Percentiles rank a stretch among this genome's conserved stretches.
phyloP scores from a whole-genome alignment of 2,113 vertebrate species.

The Phaetusa simplex region DNA sequence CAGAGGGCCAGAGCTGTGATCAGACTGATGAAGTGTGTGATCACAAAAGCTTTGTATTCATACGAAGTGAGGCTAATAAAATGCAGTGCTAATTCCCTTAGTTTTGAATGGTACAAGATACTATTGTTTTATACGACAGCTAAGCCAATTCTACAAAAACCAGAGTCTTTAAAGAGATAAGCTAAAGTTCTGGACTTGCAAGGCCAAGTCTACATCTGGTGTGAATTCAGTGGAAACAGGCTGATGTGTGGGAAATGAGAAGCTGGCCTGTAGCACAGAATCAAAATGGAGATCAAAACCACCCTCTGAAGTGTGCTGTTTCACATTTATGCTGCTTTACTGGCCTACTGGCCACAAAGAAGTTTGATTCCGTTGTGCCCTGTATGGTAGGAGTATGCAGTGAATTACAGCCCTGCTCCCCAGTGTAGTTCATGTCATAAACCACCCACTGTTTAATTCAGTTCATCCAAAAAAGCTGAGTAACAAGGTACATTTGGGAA shows the following conservation, averaged over 20 bases:
- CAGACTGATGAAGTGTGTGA: background rate
- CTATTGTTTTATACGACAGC: background rate
- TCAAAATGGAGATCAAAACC: background rate
- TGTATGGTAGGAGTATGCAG: background rate
- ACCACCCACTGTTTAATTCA: background rate
- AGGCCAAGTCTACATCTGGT: background rate
- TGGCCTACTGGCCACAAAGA: background rate
- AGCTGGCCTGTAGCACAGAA: background rate
- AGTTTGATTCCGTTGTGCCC: background rate
- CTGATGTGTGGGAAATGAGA: background rate
- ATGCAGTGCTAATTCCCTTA: background rate
- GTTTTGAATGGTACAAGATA: background rate
- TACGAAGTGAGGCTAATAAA: background rate
- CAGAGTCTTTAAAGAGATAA: background rate
- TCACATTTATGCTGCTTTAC: background rate
- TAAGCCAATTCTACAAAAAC: background rate
- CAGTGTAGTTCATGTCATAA: background rate
- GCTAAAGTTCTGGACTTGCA: background rate
- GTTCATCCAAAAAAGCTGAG: background rate
- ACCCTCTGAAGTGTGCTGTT: background rate
- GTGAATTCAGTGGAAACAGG: background rate
- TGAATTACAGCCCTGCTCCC: background rate
- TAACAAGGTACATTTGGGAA: background rate
- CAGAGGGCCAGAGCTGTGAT: background rate
- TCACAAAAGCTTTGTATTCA: background rate